Conservation (phyloP, 2,113 vertebrate species). For the Scartelaos histophorus region DNA sequence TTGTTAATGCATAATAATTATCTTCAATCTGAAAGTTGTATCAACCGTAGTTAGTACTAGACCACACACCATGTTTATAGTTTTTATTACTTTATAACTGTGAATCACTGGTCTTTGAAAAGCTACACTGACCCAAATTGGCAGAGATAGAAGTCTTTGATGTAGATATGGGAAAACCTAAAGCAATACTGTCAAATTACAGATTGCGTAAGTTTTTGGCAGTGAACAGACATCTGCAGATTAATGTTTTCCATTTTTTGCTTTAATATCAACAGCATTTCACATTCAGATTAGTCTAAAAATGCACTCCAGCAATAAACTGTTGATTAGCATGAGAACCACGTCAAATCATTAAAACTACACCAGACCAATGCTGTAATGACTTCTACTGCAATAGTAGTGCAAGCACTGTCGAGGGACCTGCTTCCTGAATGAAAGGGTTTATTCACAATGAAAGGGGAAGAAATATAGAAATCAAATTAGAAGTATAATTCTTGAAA, state of each 20-base stretch:
- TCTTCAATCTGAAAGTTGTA: no score
- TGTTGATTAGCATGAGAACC: conserved; percentile 18
- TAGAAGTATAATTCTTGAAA: conserved; percentile 22
- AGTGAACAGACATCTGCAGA: not conserved
- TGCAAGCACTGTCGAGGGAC: conserved; percentile 20
- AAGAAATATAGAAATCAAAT: conserved; percentile 26
- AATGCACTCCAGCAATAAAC: conserved; percentile 7
- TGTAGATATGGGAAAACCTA: conserved; percentile 1
- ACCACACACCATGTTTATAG: not conserved
- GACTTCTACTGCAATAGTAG: conserved; percentile 26
- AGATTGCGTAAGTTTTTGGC: not conserved
- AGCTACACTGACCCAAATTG: not conserved
- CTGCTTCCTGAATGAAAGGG: conserved; percentile 19
- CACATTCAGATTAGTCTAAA: not conserved
- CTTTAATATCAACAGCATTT: not conserved
- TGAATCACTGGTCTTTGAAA: not conserved
- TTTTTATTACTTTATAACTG: conserved; percentile 2
- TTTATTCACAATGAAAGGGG: conserved; percentile 21
- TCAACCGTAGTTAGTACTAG: not conserved
- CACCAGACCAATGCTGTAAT: conserved; percentile 1
- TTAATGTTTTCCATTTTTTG: not conserved
- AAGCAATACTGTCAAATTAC: not conserved
- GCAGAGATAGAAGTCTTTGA: not conserved
- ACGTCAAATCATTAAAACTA: conserved; percentile 33
- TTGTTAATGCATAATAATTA: no score